A percentile compares a stretch with the other conserved stretches of the same genome.
Evolutionary conservation across 2,888 invertebrate genomes (phyloP).

Genomic region (Lomographa bimaculata): DNA sequence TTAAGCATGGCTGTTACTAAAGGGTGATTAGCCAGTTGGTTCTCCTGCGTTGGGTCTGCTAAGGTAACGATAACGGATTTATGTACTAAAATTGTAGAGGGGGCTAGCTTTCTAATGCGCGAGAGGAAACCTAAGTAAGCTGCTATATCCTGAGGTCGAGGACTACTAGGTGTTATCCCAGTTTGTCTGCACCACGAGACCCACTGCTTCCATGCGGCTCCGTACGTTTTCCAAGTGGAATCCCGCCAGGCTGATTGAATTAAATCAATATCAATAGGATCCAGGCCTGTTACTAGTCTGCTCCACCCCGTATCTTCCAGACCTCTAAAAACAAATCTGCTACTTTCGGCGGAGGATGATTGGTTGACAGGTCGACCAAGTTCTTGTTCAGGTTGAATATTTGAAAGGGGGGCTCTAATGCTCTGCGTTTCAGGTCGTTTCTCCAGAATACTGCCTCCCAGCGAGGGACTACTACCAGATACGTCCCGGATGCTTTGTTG

Average conservation of each 20-base stretch:
- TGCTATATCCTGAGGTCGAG: slow-evolving; percentile 22
- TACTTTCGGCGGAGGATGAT: slow-evolving; percentile 14
- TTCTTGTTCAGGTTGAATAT: slow-evolving; percentile 13
- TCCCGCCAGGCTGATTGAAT: slow-evolving; percentile 24
- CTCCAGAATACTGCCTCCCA: slow-evolving; percentile 32
- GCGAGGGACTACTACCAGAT: slow-evolving; percentile 24
- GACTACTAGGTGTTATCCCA: slow-evolving; percentile 17
- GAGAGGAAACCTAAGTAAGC: slow-evolving; percentile 17
- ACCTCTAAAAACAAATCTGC: slow-evolving; percentile 27
- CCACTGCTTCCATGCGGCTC: slow-evolving; percentile 29
- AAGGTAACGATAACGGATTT: slow-evolving; percentile 26
- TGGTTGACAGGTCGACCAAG: slow-evolving; percentile 28
- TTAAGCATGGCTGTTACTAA: background rate
- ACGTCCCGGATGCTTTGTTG: slow-evolving; percentile 22
- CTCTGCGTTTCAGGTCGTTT: slow-evolving; percentile 22
- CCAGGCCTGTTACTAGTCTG: slow-evolving; percentile 6
- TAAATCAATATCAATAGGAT: background rate
- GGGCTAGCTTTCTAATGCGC: slow-evolving; percentile 15
- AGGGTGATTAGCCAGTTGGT: background rate
- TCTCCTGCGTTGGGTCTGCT: slow-evolving; percentile 11
- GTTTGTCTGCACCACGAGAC: slow-evolving; percentile 25
- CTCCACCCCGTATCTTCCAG: slow-evolving; percentile 38
- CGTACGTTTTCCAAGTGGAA: slow-evolving; percentile 25
- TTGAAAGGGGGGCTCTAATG: slow-evolving; percentile 18
- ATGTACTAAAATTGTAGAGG: slow-evolving; percentile 26